Base-by-base conservation (phyloP, 1,140 invertebrate species). In the Saccostrea echinata region DNA sequence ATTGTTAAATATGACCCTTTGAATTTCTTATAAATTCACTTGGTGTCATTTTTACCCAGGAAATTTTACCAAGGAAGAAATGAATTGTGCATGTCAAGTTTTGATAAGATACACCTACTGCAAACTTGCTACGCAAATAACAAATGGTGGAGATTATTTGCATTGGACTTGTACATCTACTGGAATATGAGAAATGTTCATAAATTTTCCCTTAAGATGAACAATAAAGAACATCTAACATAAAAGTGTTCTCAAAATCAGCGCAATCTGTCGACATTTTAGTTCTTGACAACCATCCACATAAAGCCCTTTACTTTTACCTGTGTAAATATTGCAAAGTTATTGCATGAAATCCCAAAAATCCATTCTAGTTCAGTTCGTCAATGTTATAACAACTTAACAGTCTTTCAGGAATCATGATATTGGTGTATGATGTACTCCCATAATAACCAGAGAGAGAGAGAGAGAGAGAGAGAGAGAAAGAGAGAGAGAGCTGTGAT, bases 11-110 rank as follows among this genome's bases (percentile, higher is more conserved):
- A 43, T 6, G 35, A 6, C 6, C 1, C 2, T 43, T 43, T 6
- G 35, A 43, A 43, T 43, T 43, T 43, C 35, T 3, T 43, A 43
- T 43, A 43, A 43, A 43, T 6, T 43, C 43, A 8, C 9, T 43
- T 43, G 43, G 43, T 43, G 43, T 43, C 43, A 43, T 43, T 43
- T 43, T 43, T 43, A 43, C 43, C 1, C 43, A 4, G 24, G 57
- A 24, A 64, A 24, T 21, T 64, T 64, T 21, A 64, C 21, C 16
- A 24, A 24, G 57, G 57, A 64, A 21, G n/a, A 24, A 64, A 64
- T 64, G 57, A 21, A 64, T 64, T 64, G 57, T 64, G 57, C 57
- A 64, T 64, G 57, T 64, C 57, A n/a, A 24, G 24, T 64, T 64
- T 64, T 64, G 57, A 64, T 64, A 64, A 9, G 24, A 24, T 64